Base-by-base conservation (phyloP, 2,797 vertebrate species). In the Prunella strophiata region DNA sequence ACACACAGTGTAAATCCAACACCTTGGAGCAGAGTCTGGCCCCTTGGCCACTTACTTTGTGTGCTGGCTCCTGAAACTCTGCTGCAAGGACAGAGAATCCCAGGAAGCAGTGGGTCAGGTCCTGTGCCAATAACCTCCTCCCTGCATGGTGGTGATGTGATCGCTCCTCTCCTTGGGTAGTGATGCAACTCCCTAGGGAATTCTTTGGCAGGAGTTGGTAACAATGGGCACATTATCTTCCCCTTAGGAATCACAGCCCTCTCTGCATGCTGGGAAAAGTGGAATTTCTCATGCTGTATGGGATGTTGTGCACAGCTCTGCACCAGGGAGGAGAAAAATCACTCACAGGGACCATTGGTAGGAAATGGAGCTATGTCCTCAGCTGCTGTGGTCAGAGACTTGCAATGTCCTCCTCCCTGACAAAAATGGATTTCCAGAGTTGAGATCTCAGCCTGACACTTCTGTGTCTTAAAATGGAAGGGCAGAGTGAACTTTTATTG, bases 21-120 rank as follows among this genome's bases (percentile, higher is more conserved):
- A 47, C 21, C 50, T 84, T 0, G 0, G 42, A 47, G 65, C 25
- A 40, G 51, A 42, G 48, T 50, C 58, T 4, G 1, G 13, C 32
- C 30, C 43, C 30, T 68, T 29, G 32, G 27, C 55, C 22, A n/a
- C 11, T 23, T 21, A 2, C 18, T 40, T 23, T 26, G 57, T 72
- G 16, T 55, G 36, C 32, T 5, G 9, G n/a, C 75, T 88, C 7
- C 0, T 62, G 13, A 52, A 66, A 55, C 36, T 62, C 26, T 34
- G 38, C 68, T 54, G 30, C 59, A 18, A 58, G 43, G 13, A 10
- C 34, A n/a, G 66, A 58, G 68, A 62, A 43, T 52, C 65, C 47
- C 1, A 1, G 52, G 51, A 36, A 66, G 21, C 11, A 3, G 11
- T 17, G 43, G 43, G 7, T 38, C 0, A 0, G 45, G 73, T 38